Conservation (phyloP, 2,113 vertebrate species). For the Scortum barcoo region DNA sequence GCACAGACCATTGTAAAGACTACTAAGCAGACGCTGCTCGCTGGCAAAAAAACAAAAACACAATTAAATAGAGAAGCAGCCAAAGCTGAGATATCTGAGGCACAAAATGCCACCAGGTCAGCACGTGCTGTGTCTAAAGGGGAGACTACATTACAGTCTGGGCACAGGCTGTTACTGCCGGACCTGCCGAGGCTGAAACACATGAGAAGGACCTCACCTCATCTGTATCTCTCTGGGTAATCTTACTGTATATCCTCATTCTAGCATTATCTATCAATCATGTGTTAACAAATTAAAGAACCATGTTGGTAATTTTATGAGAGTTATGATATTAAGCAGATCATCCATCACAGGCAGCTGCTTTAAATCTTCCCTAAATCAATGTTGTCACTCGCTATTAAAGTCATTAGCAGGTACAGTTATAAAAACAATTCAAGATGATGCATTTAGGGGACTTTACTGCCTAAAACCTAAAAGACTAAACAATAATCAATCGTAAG, state of each 20-base stretch:
- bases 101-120: slow-evolving; percentile 65
- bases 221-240: slow-evolving; percentile 70
- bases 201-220: slow-evolving; percentile 31
- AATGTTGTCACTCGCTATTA: neutral
- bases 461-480: too few relatives aligned
- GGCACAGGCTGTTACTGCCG: slow-evolving; percentile 38
- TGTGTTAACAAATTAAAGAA: neutral
- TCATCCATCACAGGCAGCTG: neutral
- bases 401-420: neutral
- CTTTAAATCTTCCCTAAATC: neutral
- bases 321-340: neutral
- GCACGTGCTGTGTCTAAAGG: slow-evolving; percentile 12
- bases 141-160: slow-evolving; percentile 37
- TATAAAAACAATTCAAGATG: neutral
- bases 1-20: slow-evolving; percentile 31
- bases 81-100: slow-evolving; percentile 48
- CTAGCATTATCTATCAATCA: neutral
- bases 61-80: slow-evolving; percentile 47
- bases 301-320: neutral
- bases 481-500: neutral
- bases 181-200: slow-evolving; percentile 29
- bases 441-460: neutral
- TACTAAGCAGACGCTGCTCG: slow-evolving; percentile 7
- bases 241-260: slow-evolving; percentile 13
- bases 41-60: slow-evolving; percentile 42